Evolutionary conservation across 2,797 vertebrate species (phyloP).

Genomic region (Erpetoichthys calabaricus): DNA sequence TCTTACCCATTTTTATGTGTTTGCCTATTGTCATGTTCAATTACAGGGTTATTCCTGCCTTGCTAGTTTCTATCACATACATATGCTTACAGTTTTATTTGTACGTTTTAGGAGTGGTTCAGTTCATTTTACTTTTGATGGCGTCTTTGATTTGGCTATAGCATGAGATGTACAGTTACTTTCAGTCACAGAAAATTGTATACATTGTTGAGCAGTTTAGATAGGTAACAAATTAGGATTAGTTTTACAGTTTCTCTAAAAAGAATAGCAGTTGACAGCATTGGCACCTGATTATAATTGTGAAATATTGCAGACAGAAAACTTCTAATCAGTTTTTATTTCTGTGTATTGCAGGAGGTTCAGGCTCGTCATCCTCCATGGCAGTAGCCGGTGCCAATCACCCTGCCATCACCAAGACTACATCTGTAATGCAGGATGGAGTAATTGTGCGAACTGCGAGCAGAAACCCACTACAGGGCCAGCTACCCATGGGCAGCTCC

Average conservation of each 20-base stretch:
- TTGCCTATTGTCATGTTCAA: no score
- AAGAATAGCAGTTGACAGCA: background rate
- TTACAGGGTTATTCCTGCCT: no score
- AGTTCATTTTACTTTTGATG: no score
- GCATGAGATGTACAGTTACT: no score
- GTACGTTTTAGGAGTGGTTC: no score
- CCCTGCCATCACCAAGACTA: constrained; percentile 61
- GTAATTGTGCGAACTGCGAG: constrained; percentile 58
- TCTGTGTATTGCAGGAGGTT: constrained; percentile 30
- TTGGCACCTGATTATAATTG: constrained; percentile 1
- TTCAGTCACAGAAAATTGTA: no score
- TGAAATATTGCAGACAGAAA: background rate
- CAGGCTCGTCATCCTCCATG: constrained; percentile 45
- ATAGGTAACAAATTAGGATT: background rate
- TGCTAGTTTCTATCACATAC: no score
- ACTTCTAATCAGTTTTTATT: constrained; percentile 5
- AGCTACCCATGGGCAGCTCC: constrained; percentile 47
- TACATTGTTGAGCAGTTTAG: no score
- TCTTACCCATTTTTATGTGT: no score
- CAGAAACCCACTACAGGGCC: constrained; percentile 48
- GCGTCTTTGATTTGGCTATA: no score
- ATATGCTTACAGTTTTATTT: no score
- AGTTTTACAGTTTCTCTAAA: background rate
- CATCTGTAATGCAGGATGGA: constrained; percentile 58
- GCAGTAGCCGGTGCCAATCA: constrained; percentile 57